These are phyloP conservation scores for Hydrozoanthus tunicans DNA, from an alignment of 64 coral and sea anemone species.

Conservation along the genomic window DNA sequence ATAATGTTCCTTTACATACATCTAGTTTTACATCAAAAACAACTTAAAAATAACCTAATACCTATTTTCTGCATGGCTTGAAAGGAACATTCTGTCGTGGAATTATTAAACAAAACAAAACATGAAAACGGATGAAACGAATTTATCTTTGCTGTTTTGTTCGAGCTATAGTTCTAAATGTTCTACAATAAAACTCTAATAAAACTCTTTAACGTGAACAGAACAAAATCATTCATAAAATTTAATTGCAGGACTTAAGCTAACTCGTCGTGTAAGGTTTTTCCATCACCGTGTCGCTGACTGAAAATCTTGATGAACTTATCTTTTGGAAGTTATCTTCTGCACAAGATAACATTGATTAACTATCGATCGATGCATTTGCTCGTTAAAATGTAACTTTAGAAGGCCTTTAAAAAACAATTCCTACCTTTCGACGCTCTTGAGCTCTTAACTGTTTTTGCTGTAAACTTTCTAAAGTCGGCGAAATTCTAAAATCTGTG, in stretches of 20 bases:
- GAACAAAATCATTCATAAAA: background rate
- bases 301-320: too few relatives aligned
- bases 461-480: slow-evolving; percentile 36
- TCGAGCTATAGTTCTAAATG: background rate
- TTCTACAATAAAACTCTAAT: background rate
- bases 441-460: slow-evolving; percentile 21
- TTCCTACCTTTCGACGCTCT: slow-evolving; percentile 32
- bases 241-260: background rate
- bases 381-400: background rate
- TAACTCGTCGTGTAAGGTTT: background rate
- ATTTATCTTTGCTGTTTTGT: background rate
- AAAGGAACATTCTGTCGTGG: too few relatives aligned
- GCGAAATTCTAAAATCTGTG: background rate
- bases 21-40: background rate
- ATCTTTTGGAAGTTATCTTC: background rate
- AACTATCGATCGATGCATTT: too few relatives aligned
- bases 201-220: background rate
- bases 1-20: background rate
- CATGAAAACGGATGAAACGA: background rate
- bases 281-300: too few relatives aligned
- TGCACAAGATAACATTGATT: background rate
- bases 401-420: background rate
- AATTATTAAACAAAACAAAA: background rate
- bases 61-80: too few relatives aligned
- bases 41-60: background rate